Conservation (phyloP, 2,113 vertebrate species). For the Vulpes vulpes region DNA sequence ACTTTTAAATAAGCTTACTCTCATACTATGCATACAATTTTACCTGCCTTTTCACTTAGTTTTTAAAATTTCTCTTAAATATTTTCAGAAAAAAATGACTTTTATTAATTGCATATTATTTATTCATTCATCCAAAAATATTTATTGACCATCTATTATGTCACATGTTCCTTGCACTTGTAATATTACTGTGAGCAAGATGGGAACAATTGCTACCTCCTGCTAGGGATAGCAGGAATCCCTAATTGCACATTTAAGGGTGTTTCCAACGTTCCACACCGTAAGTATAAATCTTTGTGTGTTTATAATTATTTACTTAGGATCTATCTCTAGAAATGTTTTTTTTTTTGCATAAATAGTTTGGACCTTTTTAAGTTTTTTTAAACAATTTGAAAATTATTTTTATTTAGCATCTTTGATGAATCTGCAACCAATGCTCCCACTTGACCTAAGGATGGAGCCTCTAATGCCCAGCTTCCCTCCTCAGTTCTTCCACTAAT, state of each 20-base stretch:
- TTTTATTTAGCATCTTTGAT: background rate
- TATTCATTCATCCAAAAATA: background rate
- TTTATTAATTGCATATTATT: background rate
- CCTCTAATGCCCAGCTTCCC: accelerated
- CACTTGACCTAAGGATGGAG: accelerated
- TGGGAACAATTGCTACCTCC: background rate
- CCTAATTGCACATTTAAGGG: background rate
- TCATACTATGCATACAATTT: background rate
- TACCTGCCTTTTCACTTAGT: background rate
- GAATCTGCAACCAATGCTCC: too few relatives aligned
- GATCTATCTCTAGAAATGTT: background rate
- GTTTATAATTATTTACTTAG: conserved; percentile 26
- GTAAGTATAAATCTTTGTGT: background rate
- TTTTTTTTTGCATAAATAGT: background rate
- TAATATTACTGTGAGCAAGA: background rate
- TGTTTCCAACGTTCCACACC: background rate
- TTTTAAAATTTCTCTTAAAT: conserved; percentile 30
- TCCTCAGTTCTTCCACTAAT: accelerated
- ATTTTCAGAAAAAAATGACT: conserved; percentile 30
- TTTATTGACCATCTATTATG: background rate
- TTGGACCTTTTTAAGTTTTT: background rate
- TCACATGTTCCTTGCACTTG: background rate
- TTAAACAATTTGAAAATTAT: background rate
- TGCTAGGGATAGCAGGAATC: background rate
- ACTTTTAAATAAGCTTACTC: background rate